These are phyloP conservation scores for Aspidoscelis tigris DNA, from an alignment of 2,113 vertebrate genomes.

Conservation along the genomic window DNA sequence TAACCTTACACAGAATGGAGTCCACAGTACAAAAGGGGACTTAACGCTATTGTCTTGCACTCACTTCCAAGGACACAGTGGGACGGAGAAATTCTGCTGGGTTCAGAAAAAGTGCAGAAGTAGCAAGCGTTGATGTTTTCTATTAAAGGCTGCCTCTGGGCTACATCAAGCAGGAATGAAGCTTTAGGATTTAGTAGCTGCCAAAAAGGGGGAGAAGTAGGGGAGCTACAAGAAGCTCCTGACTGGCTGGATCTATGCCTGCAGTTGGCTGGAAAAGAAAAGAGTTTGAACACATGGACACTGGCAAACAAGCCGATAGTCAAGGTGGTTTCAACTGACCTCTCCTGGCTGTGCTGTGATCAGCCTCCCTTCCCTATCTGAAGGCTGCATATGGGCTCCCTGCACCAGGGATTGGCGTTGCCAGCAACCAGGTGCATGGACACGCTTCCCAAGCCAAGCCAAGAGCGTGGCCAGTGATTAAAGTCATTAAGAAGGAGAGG, in stretches of 20 bases:
- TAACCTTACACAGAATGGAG: background rate
- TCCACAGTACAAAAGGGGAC: too few species aligned
- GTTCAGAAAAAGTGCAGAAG: background rate
- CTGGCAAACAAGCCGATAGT: slow-evolving; percentile 1
- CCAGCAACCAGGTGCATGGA: slow-evolving; percentile 62
- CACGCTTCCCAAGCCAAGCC: slow-evolving; percentile 47
- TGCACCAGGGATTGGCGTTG: slow-evolving; percentile 30
- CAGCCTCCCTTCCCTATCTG: slow-evolving; percentile 20
- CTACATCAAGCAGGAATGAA: background rate
- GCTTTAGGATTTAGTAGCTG: background rate
- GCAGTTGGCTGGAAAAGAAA: background rate
- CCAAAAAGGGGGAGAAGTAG: background rate
- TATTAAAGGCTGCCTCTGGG: background rate
- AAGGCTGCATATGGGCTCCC: slow-evolving; percentile 18
- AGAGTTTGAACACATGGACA: background rate
- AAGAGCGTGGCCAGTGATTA: slow-evolving; percentile 28
- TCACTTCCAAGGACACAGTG: background rate
- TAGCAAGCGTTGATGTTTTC: background rate
- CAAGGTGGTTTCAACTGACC: slow-evolving; percentile 5
- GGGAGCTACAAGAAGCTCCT: background rate
- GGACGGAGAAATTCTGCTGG: background rate
- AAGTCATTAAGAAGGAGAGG: slow-evolving; percentile 35
- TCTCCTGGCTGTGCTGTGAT: accelerated
- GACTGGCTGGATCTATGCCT: background rate
- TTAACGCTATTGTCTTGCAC: background rate